These are phyloP conservation scores for Pollenia angustigena DNA, from an alignment of 2,888 invertebrate species.

Conservation along the genomic window DNA sequence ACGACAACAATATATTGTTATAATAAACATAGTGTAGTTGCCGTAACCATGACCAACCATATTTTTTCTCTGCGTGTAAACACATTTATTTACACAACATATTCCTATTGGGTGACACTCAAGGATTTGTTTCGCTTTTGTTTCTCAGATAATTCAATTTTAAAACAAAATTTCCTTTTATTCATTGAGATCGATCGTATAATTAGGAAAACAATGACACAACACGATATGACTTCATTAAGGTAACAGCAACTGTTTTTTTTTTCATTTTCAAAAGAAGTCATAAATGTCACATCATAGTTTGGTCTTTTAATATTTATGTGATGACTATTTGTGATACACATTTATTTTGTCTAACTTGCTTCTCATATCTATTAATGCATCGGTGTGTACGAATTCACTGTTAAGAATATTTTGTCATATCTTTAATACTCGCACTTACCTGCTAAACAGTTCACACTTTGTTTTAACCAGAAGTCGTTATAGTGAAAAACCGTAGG, in stretches of 20 bases:
- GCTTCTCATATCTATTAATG: background rate
- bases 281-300: slow-evolving; percentile 80
- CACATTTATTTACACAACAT: slow-evolving; percentile 68
- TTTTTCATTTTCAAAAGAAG: slow-evolving; percentile 73
- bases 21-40: no score
- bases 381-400: slow-evolving; percentile 35
- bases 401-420: slow-evolving; percentile 41
- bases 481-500: slow-evolving; percentile 26
- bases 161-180: slow-evolving; percentile 4
- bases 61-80: background rate
- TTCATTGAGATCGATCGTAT: slow-evolving; percentile 34
- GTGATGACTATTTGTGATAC: slow-evolving; percentile 81
- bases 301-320: slow-evolving; percentile 78
- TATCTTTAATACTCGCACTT: slow-evolving; percentile 18
- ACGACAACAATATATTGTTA: no score
- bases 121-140: slow-evolving; percentile 63
- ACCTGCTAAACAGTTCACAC: slow-evolving; percentile 68
- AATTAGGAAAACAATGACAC: slow-evolving; percentile 56
- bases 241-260: slow-evolving; percentile 75
- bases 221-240: slow-evolving; percentile 76
- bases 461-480: slow-evolving; percentile 59
- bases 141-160: background rate
- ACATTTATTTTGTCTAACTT: slow-evolving; percentile 48
- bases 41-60: no score
- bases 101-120: slow-evolving; percentile 59